These are phyloP conservation scores for Tubiluchus corallicola DNA, from an alignment of 2,888 invertebrate species.

Conservation along the genomic window DNA sequence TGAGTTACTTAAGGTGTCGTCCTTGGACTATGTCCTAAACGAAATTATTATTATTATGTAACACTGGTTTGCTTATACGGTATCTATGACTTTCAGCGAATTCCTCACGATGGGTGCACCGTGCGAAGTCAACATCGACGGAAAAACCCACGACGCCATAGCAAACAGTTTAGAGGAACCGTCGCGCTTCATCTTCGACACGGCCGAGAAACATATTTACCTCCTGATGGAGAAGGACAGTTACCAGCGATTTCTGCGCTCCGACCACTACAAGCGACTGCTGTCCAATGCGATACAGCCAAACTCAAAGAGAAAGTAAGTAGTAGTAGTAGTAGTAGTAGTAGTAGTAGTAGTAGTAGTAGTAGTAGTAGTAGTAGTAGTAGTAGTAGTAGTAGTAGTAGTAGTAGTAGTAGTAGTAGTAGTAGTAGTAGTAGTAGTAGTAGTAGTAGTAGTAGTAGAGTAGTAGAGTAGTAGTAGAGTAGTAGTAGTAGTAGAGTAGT, in stretches of 20 bases:
- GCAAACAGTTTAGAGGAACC: conserved; percentile 60
- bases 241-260: conserved; percentile 87
- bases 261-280: conserved; percentile 79
- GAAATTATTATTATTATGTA: too few species aligned
- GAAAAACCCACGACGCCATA: conserved; percentile 80
- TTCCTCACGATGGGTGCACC: conserved; percentile 81
- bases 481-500: too few species aligned
- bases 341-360: too few species aligned
- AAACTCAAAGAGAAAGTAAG: conserved; percentile 37
- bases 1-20: too few species aligned
- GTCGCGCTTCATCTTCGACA: conserved; percentile 74
- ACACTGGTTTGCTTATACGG: too few species aligned
- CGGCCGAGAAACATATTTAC: conserved; percentile 90
- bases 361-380: too few species aligned
- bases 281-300: conserved; percentile 65
- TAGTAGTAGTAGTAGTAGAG: too few species aligned
- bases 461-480: too few species aligned
- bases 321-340: background rate
- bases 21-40: too few species aligned
- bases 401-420: too few species aligned
- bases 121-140: conserved; percentile 92
- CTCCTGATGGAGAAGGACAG: conserved; percentile 92
- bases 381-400: too few species aligned
- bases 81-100: conserved; percentile 45
- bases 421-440: too few species aligned